Evolutionary conservation across 2,113 vertebrate species (phyloP).

Genomic region (Scolopax mira): DNA sequence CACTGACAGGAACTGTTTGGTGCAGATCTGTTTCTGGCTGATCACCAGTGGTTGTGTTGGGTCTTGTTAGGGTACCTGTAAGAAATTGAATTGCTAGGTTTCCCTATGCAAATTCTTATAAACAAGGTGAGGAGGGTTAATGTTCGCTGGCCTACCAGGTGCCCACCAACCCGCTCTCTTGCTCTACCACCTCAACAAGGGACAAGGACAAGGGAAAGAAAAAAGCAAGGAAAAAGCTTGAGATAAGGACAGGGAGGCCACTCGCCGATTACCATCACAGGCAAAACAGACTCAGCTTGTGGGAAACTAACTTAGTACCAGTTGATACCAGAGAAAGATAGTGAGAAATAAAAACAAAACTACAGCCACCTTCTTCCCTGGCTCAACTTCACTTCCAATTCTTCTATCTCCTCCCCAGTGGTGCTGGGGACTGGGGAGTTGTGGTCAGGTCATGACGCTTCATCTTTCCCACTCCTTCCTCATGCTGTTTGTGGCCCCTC

Average conservation of each 20-base stretch:
- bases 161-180: background rate
- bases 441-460: background rate
- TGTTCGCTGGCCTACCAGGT: background rate
- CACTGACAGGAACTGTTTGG: background rate
- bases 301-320: background rate
- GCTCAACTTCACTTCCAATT: background rate
- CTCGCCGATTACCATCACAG: background rate
- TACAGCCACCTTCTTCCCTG: background rate
- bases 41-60: background rate
- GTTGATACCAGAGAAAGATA: background rate
- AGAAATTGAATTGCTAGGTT: background rate
- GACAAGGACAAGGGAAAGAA: background rate
- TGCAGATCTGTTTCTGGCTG: background rate
- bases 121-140: background rate
- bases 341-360: background rate
- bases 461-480: background rate
- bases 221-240: background rate
- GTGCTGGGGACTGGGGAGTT: accelerated
- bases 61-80: background rate
- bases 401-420: background rate
- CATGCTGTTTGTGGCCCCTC: background rate
- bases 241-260: background rate
- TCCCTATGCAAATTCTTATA: background rate
- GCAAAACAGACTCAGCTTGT: background rate
- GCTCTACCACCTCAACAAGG: background rate